Evolutionary conservation across 2,888 invertebrate genomes (phyloP).

Genomic region (Drosophila picticornis): DNA sequence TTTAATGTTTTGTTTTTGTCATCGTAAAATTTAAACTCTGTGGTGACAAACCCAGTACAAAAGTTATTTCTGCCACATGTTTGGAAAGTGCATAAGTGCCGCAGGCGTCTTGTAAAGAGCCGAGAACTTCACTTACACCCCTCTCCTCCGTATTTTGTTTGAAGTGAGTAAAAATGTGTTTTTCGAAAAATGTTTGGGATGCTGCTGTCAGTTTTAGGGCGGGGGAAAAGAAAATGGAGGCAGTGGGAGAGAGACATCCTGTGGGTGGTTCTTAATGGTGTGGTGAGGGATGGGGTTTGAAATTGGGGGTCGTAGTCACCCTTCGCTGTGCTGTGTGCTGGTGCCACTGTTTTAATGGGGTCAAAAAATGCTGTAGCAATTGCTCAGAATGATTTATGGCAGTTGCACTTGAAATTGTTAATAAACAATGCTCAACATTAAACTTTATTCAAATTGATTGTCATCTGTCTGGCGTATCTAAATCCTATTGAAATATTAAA

Average conservation of each 20-base stretch:
- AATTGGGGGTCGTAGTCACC: slow-evolving; percentile 14
- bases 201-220: slow-evolving; percentile 52
- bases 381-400: slow-evolving; percentile 52
- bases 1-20: not conserved
- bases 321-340: slow-evolving; percentile 14
- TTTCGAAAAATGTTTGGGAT: slow-evolving; percentile 49
- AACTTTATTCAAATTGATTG: slow-evolving; percentile 62
- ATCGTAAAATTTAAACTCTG: not conserved
- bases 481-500: slow-evolving; percentile 42
- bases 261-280: not conserved
- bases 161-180: slow-evolving; percentile 67
- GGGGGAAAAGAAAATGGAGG: not conserved
- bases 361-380: slow-evolving; percentile 45
- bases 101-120: slow-evolving; percentile 30
- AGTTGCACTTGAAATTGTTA: slow-evolving; percentile 45
- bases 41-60: not conserved
- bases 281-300: not conserved
- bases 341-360: slow-evolving; percentile 64
- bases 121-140: slow-evolving; percentile 48
- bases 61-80: too few species aligned
- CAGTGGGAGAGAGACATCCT: not conserved
- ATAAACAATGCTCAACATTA: slow-evolving; percentile 30
- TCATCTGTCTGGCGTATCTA: slow-evolving; percentile 22
- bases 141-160: slow-evolving; percentile 46
- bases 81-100: slow-evolving; percentile 24